phyloP scores from a whole-genome alignment of 2,797 vertebrate genomes.

The Tenualosa thibaudeaui region DNA sequence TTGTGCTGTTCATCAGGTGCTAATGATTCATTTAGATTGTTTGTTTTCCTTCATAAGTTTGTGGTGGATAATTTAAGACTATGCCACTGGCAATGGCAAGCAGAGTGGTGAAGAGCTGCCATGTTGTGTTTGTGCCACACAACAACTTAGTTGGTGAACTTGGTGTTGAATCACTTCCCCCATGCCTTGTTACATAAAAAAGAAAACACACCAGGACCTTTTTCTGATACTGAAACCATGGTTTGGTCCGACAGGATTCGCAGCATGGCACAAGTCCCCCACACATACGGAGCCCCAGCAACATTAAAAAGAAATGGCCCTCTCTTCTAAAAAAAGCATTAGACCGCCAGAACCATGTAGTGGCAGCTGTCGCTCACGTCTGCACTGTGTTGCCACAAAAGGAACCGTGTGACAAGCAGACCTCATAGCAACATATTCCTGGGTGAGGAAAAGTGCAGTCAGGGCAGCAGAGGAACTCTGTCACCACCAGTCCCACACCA shows the following conservation, averaged over 20 bases:
- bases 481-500: not conserved
- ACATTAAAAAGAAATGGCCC: not conserved
- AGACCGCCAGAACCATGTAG: not conserved
- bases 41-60: not conserved
- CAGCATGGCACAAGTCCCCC: not conserved
- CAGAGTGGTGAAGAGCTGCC: not conserved
- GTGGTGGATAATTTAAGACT: not conserved
- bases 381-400: not conserved
- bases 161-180: not conserved
- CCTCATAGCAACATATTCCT: not conserved
- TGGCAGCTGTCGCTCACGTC: not conserved
- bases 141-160: not conserved
- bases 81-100: not conserved
- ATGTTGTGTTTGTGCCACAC: not conserved
- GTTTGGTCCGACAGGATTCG: not conserved
- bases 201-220: too few relatives aligned
- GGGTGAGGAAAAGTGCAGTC: not conserved
- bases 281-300: not conserved
- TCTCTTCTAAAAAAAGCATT: not conserved
- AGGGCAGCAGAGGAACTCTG: not conserved
- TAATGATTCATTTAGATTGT: slow-evolving; percentile 2
- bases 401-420: too few relatives aligned
- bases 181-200: not conserved
- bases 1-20: not conserved
- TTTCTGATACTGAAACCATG: not conserved